A percentile compares a stretch with the other conserved stretches of the same genome.
Evolutionary conservation across 1,140 invertebrate species (phyloP).

Genomic region (Oryctes rhinoceros): DNA sequence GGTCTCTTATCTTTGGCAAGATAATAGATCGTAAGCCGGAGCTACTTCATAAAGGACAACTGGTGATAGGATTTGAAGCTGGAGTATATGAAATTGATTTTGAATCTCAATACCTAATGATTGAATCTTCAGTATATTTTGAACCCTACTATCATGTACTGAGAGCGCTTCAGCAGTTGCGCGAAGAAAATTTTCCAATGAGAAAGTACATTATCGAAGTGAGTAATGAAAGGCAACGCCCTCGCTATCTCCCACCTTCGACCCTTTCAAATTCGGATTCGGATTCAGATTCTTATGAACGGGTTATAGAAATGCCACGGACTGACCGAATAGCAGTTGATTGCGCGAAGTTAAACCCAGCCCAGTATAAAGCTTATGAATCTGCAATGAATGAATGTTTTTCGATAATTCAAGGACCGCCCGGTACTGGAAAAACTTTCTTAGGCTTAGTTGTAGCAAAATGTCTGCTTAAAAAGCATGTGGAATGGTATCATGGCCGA

Average conservation of each 20-base stretch:
- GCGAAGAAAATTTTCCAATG: constrained; percentile 68
- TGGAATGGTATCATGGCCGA: constrained; percentile 46
- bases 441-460: constrained; percentile 74
- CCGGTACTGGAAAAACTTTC: constrained; percentile 84
- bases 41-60: constrained; percentile 62
- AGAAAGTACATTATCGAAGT: constrained; percentile 68
- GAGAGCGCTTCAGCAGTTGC: constrained; percentile 67
- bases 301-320: background rate
- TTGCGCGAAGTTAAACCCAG: constrained; percentile 63
- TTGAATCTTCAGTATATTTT: constrained; percentile 74
- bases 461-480: constrained; percentile 66
- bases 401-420: constrained; percentile 80
- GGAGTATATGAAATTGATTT: constrained; percentile 57
- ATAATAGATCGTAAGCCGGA: constrained; percentile 68
- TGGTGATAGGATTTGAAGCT: constrained; percentile 62
- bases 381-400: constrained; percentile 71
- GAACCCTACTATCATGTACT: constrained; percentile 74
- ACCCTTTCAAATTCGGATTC: constrained; percentile 80
- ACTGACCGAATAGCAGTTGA: too few relatives aligned
- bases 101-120: constrained; percentile 65
- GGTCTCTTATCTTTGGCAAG: constrained; percentile 71
- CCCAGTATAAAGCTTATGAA: constrained; percentile 68
- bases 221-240: constrained; percentile 57
- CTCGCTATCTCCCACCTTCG: constrained; percentile 87
- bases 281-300: background rate